Conservation (phyloP, 1,140 invertebrate species). For the Bradynema listronoti region DNA sequence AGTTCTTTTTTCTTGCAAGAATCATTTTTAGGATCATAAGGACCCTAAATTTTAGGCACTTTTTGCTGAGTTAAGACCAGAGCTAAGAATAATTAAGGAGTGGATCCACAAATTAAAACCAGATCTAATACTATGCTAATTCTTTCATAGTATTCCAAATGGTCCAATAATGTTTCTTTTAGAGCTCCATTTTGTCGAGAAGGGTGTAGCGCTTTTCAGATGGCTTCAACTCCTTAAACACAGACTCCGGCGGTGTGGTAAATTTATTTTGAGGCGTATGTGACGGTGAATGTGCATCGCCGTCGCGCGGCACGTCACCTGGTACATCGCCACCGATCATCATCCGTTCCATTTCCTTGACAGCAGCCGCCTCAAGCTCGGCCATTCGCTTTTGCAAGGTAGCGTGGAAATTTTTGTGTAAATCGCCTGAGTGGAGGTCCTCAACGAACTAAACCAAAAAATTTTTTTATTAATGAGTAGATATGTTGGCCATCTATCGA, state of each 20-base stretch:
- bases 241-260: conserved; percentile 55
- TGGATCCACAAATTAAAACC: no score
- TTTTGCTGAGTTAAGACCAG: no score
- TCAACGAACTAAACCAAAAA: conserved; percentile 52
- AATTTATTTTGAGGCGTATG: background rate
- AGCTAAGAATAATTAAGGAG: no score
- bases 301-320: conserved; percentile 1
- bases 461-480: no score
- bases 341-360: conserved; percentile 39
- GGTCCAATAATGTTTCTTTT: no score
- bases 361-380: conserved; percentile 43
- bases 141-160: no score
- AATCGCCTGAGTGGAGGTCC: conserved; percentile 55
- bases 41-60: no score
- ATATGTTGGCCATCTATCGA: no score
- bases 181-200: conserved; percentile 52
- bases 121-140: no score
- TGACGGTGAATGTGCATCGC: conserved; percentile 1
- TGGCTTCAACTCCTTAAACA: conserved; percentile 57
- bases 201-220: conserved; percentile 56
- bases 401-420: conserved; percentile 54
- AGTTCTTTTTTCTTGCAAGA: no score
- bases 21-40: no score
- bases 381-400: conserved; percentile 56
- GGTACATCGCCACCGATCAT: conserved; percentile 1